phyloP scores from a whole-genome alignment of 2,797 vertebrate species.

The Phataginus tetradactyla region DNA sequence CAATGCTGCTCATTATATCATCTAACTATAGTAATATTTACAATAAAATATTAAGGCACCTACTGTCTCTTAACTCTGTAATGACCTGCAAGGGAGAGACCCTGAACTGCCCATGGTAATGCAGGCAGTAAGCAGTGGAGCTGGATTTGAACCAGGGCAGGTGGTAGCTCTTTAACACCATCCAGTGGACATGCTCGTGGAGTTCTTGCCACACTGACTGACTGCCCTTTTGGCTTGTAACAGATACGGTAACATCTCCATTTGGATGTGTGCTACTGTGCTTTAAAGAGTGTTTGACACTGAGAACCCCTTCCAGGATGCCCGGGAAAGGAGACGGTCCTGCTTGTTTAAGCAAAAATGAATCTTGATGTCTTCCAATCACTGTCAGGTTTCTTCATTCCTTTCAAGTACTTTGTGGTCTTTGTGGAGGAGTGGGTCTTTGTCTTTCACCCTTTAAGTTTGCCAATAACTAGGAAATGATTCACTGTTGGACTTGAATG shows the following conservation, averaged over 20 bases:
- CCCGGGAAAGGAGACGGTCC: neutral
- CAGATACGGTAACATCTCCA: neutral
- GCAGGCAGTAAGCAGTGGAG: neutral
- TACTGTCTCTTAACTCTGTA: neutral
- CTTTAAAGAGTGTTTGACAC: neutral
- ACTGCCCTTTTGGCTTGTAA: neutral
- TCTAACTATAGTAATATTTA: neutral
- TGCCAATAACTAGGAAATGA: neutral
- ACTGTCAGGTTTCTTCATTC: neutral
- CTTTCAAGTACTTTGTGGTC: neutral
- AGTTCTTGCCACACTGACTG: neutral
- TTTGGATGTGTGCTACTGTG: neutral
- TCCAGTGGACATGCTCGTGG: neutral
- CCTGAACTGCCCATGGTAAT: neutral
- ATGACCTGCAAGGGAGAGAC: neutral
- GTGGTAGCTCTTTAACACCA: neutral
- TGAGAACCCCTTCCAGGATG: neutral
- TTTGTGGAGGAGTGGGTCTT: neutral
- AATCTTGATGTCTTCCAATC: neutral
- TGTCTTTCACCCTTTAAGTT: neutral
- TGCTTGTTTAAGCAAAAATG: neutral
- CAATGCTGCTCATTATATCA: neutral
- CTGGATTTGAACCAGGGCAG: neutral
- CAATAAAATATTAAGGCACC: neutral
- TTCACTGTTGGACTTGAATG: neutral